A percentile compares a stretch with the other conserved stretches of the same genome.
These are phyloP conservation scores for Phylloscopus trochiloides DNA, from an alignment of 2,113 vertebrate genomes.

Conservation along the genomic window DNA sequence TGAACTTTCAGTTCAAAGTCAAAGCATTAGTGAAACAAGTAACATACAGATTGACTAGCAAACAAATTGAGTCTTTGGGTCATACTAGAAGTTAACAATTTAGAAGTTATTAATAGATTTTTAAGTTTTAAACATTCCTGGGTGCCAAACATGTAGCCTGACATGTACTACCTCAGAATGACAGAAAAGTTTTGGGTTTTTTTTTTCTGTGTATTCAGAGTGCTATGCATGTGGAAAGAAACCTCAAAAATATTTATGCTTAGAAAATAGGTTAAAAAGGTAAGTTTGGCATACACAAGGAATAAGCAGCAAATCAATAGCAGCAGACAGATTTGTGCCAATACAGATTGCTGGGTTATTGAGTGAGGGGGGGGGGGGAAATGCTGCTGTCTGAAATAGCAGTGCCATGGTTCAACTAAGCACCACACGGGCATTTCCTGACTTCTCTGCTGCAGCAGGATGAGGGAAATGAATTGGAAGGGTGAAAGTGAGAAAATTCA, in stretches of 20 bases:
- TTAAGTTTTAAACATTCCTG: neutral
- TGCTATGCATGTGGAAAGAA: neutral
- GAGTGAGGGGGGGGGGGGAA: neutral
- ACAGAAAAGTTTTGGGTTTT: neutral
- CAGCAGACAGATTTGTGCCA: neutral
- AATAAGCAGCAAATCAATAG: neutral
- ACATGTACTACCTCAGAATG: neutral
- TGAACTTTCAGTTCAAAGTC: neutral
- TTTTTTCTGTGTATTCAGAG: neutral
- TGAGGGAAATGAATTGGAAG: neutral
- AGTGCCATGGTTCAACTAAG: neutral
- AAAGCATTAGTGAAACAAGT: neutral
- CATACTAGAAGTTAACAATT: neutral
- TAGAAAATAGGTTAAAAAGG: neutral
- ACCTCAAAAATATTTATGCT: neutral
- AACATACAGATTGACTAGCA: neutral
- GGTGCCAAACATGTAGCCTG: neutral
- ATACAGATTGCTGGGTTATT: neutral
- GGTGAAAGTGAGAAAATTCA: neutral
- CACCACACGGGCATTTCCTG: neutral
- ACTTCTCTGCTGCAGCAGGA: neutral
- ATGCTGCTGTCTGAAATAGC: neutral
- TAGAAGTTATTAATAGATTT: neutral
- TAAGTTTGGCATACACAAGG: neutral
- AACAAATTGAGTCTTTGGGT: neutral